Evolutionary conservation across 1,140 invertebrate species (phyloP).

Genomic region (Lycorma delicatula): DNA sequence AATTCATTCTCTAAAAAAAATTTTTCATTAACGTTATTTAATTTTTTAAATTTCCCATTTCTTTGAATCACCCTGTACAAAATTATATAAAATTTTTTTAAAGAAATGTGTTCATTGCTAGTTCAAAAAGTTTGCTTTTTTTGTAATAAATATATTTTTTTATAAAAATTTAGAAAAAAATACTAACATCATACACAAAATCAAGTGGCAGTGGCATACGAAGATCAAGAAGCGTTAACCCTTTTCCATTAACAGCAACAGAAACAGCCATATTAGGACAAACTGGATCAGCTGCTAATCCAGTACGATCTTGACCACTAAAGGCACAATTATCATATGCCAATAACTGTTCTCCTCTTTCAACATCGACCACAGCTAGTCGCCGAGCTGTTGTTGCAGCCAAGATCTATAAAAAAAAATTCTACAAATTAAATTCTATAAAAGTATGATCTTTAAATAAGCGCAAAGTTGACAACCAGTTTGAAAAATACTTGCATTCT

Average conservation of each 20-base stretch:
- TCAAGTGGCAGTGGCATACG: conserved; percentile 44
- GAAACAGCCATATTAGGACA: conserved; percentile 43
- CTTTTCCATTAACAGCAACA: conserved; percentile 43
- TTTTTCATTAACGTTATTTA: too few species aligned
- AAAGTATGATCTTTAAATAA: too few species aligned
- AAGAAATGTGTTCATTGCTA: too few species aligned
- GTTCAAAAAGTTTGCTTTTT: too few species aligned
- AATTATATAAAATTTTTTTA: too few species aligned
- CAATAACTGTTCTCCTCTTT: conserved; percentile 41
- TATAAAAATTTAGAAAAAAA: neutral
- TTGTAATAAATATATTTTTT: neutral
- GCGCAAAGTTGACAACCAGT: too few species aligned
- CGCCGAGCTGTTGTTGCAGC: conserved; percentile 42
- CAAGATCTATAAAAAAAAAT: conserved; percentile 36
- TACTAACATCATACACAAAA: conserved; percentile 43
- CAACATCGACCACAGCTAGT: conserved; percentile 43
- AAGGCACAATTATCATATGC: conserved; percentile 45
- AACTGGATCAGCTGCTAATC: conserved; percentile 42
- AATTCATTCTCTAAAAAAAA: too few species aligned
- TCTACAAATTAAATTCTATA: too few species aligned
- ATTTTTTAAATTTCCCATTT: too few species aligned
- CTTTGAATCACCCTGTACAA: too few species aligned
- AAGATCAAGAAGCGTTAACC: conserved; percentile 43
- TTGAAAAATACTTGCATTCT: too few species aligned
- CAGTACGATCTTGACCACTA: conserved; percentile 40